Conservation (phyloP, 2,113 vertebrate species). For the Mystacornis crossleyi region DNA sequence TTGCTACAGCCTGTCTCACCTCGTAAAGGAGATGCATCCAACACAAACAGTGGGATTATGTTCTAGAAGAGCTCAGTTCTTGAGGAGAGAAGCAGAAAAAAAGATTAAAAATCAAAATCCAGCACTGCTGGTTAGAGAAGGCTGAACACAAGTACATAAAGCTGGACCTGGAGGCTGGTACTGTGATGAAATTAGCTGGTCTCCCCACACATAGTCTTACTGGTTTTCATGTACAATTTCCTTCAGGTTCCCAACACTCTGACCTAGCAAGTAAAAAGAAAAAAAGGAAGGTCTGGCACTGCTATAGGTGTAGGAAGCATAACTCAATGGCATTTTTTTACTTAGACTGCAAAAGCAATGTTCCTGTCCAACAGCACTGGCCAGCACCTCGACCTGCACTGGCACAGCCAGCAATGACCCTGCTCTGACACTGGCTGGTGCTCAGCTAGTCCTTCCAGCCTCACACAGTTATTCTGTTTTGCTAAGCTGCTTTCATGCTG, state of each 20-base stretch:
- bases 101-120: neutral
- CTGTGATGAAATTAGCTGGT: neutral
- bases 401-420: neutral
- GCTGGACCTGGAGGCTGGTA: neutral
- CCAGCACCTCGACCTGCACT: neutral
- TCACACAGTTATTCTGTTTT: neutral
- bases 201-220: neutral
- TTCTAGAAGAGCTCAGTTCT: neutral
- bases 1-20: neutral
- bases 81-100: neutral
- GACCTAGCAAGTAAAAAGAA: neutral
- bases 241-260: neutral
- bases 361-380: neutral
- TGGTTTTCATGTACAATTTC: neutral
- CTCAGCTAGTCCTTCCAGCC: neutral
- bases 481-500: neutral
- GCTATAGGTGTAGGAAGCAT: neutral
- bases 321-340: neutral
- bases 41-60: neutral
- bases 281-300: neutral
- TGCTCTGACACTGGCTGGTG: neutral
- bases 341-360: neutral
- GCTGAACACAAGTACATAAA: neutral
- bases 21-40: neutral
- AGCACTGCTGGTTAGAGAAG: neutral